These are phyloP conservation scores for Cyanoramphus novaezelandiae DNA, from an alignment of 2,113 vertebrate species.

Conservation along the genomic window DNA sequence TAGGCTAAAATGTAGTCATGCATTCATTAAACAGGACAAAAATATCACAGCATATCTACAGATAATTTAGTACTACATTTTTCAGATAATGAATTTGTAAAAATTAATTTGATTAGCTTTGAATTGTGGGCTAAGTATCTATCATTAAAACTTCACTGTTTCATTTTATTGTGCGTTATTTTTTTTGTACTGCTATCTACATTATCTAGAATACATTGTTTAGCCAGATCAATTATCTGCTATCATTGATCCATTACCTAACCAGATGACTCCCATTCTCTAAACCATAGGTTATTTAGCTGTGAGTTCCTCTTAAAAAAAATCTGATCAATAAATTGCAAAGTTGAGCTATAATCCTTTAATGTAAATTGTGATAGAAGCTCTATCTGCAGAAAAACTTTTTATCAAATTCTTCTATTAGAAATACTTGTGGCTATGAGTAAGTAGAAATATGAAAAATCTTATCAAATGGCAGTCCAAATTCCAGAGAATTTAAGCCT, in stretches of 20 bases:
- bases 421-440: not conserved
- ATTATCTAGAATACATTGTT: not conserved
- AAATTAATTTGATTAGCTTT: slow-evolving; percentile 34
- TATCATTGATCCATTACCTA: not conserved
- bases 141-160: not conserved
- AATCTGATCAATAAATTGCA: not conserved
- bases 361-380: not conserved
- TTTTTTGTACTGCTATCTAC: not conserved
- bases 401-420: not conserved
- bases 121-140: not conserved
- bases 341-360: not conserved
- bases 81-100: slow-evolving; percentile 44
- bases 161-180: not conserved
- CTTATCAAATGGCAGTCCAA: not conserved
- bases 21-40: not conserved
- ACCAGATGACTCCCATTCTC: not conserved
- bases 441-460: not conserved
- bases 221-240: not conserved
- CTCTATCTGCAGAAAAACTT: not conserved
- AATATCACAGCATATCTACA: not conserved
- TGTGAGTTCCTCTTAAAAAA: not conserved
- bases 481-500: not conserved
- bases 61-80: not conserved
- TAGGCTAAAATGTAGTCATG: slow-evolving; percentile 1
- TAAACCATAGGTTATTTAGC: not conserved